These are phyloP conservation scores for Lophochroa leadbeateri DNA, from an alignment of 2,113 vertebrate genomes.

Conservation along the genomic window DNA sequence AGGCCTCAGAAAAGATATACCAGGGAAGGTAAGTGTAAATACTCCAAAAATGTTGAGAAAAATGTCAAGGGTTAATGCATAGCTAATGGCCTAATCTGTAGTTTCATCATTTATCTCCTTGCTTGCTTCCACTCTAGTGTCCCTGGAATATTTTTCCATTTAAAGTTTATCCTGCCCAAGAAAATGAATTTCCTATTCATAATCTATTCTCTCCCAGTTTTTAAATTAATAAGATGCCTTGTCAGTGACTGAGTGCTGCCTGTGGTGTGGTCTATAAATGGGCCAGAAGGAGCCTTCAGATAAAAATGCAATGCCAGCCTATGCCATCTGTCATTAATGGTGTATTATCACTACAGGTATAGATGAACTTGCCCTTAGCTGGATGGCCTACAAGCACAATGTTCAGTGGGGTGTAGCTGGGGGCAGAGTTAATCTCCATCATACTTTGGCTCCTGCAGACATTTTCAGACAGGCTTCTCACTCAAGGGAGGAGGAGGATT, in stretches of 20 bases:
- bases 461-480: not conserved
- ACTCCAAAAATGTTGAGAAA: not conserved
- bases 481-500: not conserved
- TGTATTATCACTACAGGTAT: not conserved
- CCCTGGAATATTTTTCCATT: not conserved
- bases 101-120: not conserved
- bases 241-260: not conserved
- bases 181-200: not conserved
- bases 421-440: not conserved
- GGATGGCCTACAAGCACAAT: fast-evolving
- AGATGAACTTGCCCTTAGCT: not conserved
- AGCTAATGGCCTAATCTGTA: not conserved
- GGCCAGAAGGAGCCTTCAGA: not conserved
- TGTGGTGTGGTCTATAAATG: fast-evolving
- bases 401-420: not conserved
- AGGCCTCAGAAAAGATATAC: not conserved
- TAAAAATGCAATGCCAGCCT: not conserved
- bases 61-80: constrained; percentile 1
- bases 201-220: not conserved
- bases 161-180: not conserved
- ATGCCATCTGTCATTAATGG: not conserved
- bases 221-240: not conserved
- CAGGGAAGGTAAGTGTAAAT: not conserved
- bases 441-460: not conserved
- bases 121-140: not conserved